phyloP scores from a whole-genome alignment of 2,888 invertebrate species.

The Epicampocera succincta region DNA sequence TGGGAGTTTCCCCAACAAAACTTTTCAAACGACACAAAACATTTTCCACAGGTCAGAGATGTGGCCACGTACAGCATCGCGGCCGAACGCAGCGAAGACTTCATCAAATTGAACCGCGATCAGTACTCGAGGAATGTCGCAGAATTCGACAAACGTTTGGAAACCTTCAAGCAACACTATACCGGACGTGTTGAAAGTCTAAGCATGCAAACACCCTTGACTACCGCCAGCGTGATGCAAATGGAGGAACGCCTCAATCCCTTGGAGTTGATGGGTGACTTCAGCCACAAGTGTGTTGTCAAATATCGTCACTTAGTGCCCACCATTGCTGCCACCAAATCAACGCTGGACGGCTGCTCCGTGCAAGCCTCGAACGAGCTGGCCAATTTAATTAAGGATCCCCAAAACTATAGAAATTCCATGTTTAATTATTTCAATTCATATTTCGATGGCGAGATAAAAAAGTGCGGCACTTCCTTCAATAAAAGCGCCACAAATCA shows the following conservation, averaged over 20 bases:
- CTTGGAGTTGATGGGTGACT: slow-evolving; percentile 57
- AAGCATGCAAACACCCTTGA: slow-evolving; percentile 17
- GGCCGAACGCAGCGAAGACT: slow-evolving; percentile 8
- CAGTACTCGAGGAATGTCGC: slow-evolving; percentile 45
- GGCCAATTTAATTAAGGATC: neutral
- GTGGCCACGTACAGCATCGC: neutral
- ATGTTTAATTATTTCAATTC: slow-evolving; percentile 25
- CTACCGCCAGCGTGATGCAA: slow-evolving; percentile 36
- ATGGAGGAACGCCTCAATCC: slow-evolving; percentile 61
- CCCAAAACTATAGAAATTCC: neutral
- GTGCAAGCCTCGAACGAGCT: slow-evolving; percentile 27
- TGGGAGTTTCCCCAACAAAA: too few relatives aligned
- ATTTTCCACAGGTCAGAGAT: neutral
- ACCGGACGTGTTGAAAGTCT: slow-evolving; percentile 42
- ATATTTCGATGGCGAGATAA: slow-evolving; percentile 1
- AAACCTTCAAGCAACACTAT: slow-evolving; percentile 29
- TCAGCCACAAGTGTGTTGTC: slow-evolving; percentile 67
- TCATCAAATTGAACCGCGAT: slow-evolving; percentile 7
- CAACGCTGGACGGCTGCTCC: slow-evolving; percentile 50
- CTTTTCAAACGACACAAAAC: too few relatives aligned
- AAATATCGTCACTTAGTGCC: slow-evolving; percentile 64
- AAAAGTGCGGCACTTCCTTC: neutral
- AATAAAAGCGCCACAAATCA: slow-evolving; percentile 10
- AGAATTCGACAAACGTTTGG: slow-evolving; percentile 50
- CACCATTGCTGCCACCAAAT: slow-evolving; percentile 23